Percentiles rank a stretch among this genome's conserved stretches.
Conservation (phyloP, 2,797 vertebrate genomes). For the Emydoidea blandingii region DNA sequence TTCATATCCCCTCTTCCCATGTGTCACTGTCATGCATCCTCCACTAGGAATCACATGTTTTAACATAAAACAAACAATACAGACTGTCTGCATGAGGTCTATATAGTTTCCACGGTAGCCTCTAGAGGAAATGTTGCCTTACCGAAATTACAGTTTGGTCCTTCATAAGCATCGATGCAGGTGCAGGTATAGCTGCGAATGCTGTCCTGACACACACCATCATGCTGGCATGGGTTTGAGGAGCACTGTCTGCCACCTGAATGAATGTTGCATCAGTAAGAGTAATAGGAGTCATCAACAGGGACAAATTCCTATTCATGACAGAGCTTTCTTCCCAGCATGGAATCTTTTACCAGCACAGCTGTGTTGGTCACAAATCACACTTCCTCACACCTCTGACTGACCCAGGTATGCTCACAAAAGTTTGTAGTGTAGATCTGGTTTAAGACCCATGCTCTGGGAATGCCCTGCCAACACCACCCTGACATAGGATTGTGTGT, state of each 20-base stretch:
- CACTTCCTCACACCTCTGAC: not conserved
- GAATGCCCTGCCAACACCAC: not conserved
- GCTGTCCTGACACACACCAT: conserved; percentile 82
- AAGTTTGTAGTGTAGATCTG: not conserved
- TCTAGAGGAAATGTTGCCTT: not conserved
- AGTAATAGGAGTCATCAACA: not conserved
- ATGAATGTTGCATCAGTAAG: not conserved
- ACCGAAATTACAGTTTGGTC: conserved; percentile 84
- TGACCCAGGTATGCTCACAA: not conserved
- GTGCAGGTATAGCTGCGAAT: conserved; percentile 86
- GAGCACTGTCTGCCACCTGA: conserved; percentile 85
- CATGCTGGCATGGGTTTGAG: conserved; percentile 88
- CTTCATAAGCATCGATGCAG: conserved; percentile 81
- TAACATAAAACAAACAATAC: not conserved
- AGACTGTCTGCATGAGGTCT: not conserved
- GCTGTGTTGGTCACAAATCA: not conserved
- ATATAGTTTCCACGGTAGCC: not conserved
- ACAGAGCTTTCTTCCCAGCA: rapidly evolving
- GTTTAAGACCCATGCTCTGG: not conserved
- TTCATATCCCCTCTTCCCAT: not conserved
- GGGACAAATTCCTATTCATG: rapidly evolving
- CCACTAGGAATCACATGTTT: not conserved
- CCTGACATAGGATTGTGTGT: not conserved
- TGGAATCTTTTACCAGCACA: rapidly evolving
- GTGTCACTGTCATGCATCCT: not conserved